Percentiles rank a stretch among this genome's conserved stretches.
These are phyloP conservation scores for Luperina nickerlii DNA, from an alignment of 2,888 invertebrate species.

Conservation along the genomic window DNA sequence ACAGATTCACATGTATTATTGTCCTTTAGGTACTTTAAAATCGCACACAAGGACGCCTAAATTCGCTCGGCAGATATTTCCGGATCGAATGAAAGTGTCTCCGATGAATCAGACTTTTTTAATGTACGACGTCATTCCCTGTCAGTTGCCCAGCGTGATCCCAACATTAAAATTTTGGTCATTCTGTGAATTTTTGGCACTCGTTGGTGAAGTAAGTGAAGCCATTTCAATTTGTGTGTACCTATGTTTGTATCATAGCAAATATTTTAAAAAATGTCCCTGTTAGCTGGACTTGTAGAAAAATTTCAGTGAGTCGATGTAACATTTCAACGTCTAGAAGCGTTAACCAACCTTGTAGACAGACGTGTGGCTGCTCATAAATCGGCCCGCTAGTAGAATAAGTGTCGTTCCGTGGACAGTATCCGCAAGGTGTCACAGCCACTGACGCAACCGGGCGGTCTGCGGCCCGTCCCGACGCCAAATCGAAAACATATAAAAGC, in stretches of 20 bases:
- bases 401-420: slow-evolving; percentile 78
- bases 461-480: slow-evolving; percentile 82
- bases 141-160: slow-evolving; percentile 81
- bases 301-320: slow-evolving; percentile 57
- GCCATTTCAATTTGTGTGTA: slow-evolving; percentile 71
- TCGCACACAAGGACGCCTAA: slow-evolving; percentile 88
- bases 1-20: slow-evolving; percentile 79
- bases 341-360: slow-evolving; percentile 74
- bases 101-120: slow-evolving; percentile 87
- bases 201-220: slow-evolving; percentile 68
- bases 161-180: slow-evolving; percentile 81
- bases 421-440: slow-evolving; percentile 80
- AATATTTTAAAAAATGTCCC: slow-evolving; percentile 37
- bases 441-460: slow-evolving; percentile 84
- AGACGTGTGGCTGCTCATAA: slow-evolving; percentile 76
- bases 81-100: slow-evolving; percentile 86
- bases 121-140: slow-evolving; percentile 83
- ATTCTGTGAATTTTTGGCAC: slow-evolving; percentile 82
- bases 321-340: slow-evolving; percentile 74
- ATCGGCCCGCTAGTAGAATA: slow-evolving; percentile 81
- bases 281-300: slow-evolving; percentile 43
- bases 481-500: slow-evolving; percentile 87
- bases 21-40: slow-evolving; percentile 85
- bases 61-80: slow-evolving; percentile 85
- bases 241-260: slow-evolving; percentile 59